Percentiles rank a stretch among this genome's conserved stretches.
These are phyloP conservation scores for Oncorhynchus mykiss DNA, from an alignment of 2,113 vertebrate species.

Conservation along the genomic window DNA sequence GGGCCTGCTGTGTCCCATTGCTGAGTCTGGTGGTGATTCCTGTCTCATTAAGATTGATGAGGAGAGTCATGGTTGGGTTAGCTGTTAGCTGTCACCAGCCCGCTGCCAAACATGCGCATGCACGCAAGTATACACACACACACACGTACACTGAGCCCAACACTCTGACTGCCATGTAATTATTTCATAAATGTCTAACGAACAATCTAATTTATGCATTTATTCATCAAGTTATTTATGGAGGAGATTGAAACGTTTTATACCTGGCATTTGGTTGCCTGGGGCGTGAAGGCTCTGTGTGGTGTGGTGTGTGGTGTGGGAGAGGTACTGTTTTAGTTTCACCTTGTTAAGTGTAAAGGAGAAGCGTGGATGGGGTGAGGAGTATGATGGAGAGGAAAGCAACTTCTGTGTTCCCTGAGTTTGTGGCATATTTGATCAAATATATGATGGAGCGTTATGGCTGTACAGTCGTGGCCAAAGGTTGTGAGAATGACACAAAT, in stretches of 20 bases:
- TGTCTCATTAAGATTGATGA: conserved; percentile 75
- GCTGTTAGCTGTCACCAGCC: conserved; percentile 25
- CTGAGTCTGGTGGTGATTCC: conserved; percentile 54
- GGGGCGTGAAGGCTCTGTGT: conserved; percentile 4
- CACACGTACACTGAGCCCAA: conserved; percentile 20
- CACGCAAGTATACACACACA: too few species aligned
- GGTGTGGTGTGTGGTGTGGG: not conserved
- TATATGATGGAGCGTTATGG: not conserved
- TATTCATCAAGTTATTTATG: conserved; percentile 74
- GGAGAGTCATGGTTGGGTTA: conserved; percentile 71
- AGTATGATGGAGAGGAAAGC: not conserved
- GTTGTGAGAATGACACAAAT: too few species aligned
- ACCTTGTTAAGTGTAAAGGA: not conserved
- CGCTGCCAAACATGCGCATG: too few species aligned
- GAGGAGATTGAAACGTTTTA: conserved; percentile 53
- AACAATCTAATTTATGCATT: conserved; percentile 65
- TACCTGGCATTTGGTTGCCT: conserved; percentile 50
- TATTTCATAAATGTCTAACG: conserved; percentile 73
- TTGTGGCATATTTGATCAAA: not conserved
- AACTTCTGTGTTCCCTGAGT: not conserved
- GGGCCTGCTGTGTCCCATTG: conserved; percentile 49
- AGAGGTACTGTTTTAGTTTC: conserved; percentile 6
- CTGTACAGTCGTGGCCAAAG: too few species aligned
- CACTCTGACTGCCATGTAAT: conserved; percentile 55
- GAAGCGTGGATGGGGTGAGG: not conserved